Evolutionary conservation across 2,797 vertebrate species (phyloP), one percentile per base, ranked within the genome.

Genomic region (Lepus oiostolus): DNA sequence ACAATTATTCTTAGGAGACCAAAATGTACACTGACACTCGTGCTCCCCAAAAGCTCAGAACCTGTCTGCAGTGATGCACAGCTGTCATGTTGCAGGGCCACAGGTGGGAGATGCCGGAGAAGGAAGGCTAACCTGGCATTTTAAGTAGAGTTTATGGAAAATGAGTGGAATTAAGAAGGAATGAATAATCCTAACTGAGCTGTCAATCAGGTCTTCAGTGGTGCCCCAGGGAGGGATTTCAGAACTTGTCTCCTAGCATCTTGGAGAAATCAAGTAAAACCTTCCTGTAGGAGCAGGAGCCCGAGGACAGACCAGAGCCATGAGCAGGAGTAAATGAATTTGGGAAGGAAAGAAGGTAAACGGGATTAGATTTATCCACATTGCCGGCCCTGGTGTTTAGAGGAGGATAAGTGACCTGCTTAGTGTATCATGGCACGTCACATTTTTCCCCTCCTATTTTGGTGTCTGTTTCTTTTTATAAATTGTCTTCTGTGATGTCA

Each of bases 321-420:
- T 38, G 58, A 21, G 38, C 62, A 70, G 85, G 54, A 58, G 14
- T 71, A 58, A 85, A 21, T 91, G 63, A 54, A 21, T 90, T 74
- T 38, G 71, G 32, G 54, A 82, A 83, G 63, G 47, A 35, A 54
- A 94, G 79, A 80, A 72, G 54, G 50, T 52, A 77, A 88, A 88
- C 3, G 67, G 70, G 74, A 52, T n/a, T 6, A 65, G 70, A 80
- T 88, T 88, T 85, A 54, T 94, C 74, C 30, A 62, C 47, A 54
- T 72, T 35, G 35, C 28, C 24, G 22, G 16, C 54, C n/a, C 67
- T 75, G 82, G 87, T 88, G 85, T 71, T 82, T 88, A n/a, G 91
- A 88, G 83, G 90, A 74, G 90, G 90, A n/a, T 52, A 88, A 71
- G 68, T 75, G 70, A 91, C 80, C 22, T 13, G 63, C 58, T 85